Base-by-base conservation (phyloP, 2,113 vertebrate species). In the Forbesichthys agassizii region DNA sequence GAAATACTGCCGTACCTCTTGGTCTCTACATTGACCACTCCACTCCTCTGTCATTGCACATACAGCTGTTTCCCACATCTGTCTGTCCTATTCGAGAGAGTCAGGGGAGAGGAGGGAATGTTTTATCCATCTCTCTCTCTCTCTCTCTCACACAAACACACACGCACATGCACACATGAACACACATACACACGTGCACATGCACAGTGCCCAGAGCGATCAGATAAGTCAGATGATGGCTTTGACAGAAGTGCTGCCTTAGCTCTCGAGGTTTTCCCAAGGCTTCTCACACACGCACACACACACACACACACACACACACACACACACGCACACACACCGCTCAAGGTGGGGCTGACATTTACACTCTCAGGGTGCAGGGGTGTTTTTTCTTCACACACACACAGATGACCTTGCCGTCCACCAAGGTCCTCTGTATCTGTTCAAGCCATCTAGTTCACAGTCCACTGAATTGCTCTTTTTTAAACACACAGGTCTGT, bases 191-290 rank as follows among this genome's bases (percentile, higher is more conserved):
- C 55, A 58, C 55, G 11, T 33, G 46, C n/a, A 46, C 33, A 61
- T 62, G 71, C 68, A 74, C 78, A 71, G 9, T 9, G 74, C 83
- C 83, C 75, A 65, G 16, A 82, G 83, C 72, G 27, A 76, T 85
- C 71, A 82, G 86, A 88, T 85, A 88, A 86, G 77, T 88, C 74
- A 79, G 77, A 80, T 86, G 85, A 88, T 87, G 78, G 73, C 77
- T 86, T 82, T 81, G 87, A 88, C 89, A 90, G 86, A 84, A 89
- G 81, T 87, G 89, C 85, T 86, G 86, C 77, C 75, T 83, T 87
- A 51, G 87, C 87, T 77, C 68, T 82, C 56, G 53, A 74, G 76
- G 76, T 78, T 65, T 74, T 73, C 78, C 80, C 0, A 49, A 81
- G 83, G 83, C 75, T 54, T 48, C 18, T 58, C 66, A 68, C 42